Evolutionary conservation across 2,797 vertebrate species (phyloP), one percentile per base, ranked within the genome.

Genomic region (Chromobotia macracanthus): DNA sequence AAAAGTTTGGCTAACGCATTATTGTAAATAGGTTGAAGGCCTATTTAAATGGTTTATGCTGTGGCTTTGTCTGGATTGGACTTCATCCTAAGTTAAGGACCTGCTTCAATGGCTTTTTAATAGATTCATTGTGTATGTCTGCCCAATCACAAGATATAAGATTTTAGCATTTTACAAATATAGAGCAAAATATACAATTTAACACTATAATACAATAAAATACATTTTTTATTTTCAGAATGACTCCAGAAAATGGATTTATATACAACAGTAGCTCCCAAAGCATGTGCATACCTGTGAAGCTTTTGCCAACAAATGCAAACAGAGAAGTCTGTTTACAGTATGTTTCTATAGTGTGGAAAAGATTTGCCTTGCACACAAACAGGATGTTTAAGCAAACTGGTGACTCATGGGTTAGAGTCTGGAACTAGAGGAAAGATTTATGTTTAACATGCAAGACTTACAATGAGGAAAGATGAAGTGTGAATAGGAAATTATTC

Each of bases 221-320:
- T 48, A 48, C 46, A 48, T 48, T 3, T 50, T 61, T 35, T 72
- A 7, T 41, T 44, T 10, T 72, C 38, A 44, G 13, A 72, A 41
- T 56, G 55, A 16, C 83, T 75, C 67, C 9, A 15, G 51, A 58
- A 19, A 50, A n/a, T 53, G 2, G 55, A 58, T 74, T 80, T 18
- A 69, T 51, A 21, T 55, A 55, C 19, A 44, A 12, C 23, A 35
- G 51, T 19, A 46, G 13, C 12, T 61, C 38, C 53, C 31, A n/a
- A 55, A 28, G 44, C 25, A 28, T 19, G 28, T 46, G 18, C 0
- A 0, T 9, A 63, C 23, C 61, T 48, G 38, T 66, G 15, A 68
- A 79, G 66, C 72, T 18, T 58, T 61, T 75, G 63, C 46, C 38
- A 56, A 46, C n/a, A 38, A 71, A 75, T 82, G 71, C 79, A 83